Evolutionary conservation across 2,888 invertebrate genomes (phyloP), one percentile per base, ranked within the genome.

Genomic region (Drosophila siamana): DNA sequence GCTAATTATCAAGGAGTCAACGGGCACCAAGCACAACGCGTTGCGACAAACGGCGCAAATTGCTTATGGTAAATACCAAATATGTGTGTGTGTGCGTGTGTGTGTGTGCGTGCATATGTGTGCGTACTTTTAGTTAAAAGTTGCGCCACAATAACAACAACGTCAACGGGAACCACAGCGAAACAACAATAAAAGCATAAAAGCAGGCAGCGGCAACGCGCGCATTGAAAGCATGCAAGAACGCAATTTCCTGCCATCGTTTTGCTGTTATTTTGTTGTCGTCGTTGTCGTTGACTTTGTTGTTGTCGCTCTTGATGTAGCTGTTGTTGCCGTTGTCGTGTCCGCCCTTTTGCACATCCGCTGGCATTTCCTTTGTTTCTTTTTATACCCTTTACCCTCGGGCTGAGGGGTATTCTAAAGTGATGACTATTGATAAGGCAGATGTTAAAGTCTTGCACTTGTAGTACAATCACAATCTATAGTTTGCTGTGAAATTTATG

Each of bases 11-110:
- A 97, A 95, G 92, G 98, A 98, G 93, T 96, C 97, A 68, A 94
- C 95, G 52, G 95, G 96, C 85, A 95, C 95, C 26, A 98, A 97
- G 92, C 90, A 92, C 72, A 93, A 94, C 63, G 94, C 94, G 78
- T 92, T 98, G 81, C 95, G 96, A 90, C 96, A 96, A 93, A 94
- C 96, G 80, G 96, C 97, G 89, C 97, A 97, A 93, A 96, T 97
- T 93, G 97, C 97, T 79, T 94, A 96, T 92, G 97, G 98, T 97
- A 93, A 93, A 92, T 88, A 26, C 26, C 52, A 51, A 16, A 36
- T 41, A 28, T 28, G 47, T 60, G 30, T 28, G 36, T 36, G 36
- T 36, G 13, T 30, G 9, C 19, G 7, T 47, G 22, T n/a, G n/a
- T 36, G n/a, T 38, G 2, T 55, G 6, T 30, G n/a, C n/a, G n/a